Conservation (phyloP, 2,797 vertebrate species). For the Lateolabrax maculatus region DNA sequence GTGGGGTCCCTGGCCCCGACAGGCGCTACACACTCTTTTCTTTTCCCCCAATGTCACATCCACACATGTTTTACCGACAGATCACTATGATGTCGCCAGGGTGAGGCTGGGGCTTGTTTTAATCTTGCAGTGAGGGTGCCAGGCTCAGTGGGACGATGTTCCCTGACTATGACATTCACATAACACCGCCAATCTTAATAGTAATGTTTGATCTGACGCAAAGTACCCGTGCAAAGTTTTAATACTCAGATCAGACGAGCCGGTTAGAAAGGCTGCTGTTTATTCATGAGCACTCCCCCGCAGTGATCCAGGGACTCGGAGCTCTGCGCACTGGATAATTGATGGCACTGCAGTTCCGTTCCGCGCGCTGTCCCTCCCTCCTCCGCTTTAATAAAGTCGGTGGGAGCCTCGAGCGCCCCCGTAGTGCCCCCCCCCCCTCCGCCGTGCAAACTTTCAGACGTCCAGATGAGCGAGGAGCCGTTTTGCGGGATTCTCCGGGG, state of each 20-base stretch:
- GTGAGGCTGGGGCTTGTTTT: background rate
- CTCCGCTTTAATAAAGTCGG: background rate
- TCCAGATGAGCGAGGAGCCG: accelerated
- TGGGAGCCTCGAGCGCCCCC: slow-evolving; percentile 19
- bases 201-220: too few species aligned
- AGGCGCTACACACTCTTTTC: background rate
- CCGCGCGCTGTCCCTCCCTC: slow-evolving; percentile 41
- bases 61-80: background rate
- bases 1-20: background rate
- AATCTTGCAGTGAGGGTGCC: background rate
- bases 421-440: slow-evolving; percentile 45
- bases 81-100: background rate
- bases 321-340: slow-evolving; percentile 72
- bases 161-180: too few species aligned
- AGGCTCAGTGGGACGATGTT: background rate
- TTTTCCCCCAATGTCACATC: too few species aligned
- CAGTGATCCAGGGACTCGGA: background rate
- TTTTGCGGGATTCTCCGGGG: too few species aligned
- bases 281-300: background rate
- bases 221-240: too few species aligned
- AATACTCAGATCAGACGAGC: too few species aligned
- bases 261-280: background rate
- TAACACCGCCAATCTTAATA: too few species aligned
- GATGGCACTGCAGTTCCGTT: slow-evolving; percentile 82
- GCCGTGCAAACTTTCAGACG: slow-evolving; percentile 32